A percentile compares a stretch with the other conserved stretches of the same genome.
Conservation (phyloP, 2,113 vertebrate genomes). For the Stegostoma tigrinum region DNA sequence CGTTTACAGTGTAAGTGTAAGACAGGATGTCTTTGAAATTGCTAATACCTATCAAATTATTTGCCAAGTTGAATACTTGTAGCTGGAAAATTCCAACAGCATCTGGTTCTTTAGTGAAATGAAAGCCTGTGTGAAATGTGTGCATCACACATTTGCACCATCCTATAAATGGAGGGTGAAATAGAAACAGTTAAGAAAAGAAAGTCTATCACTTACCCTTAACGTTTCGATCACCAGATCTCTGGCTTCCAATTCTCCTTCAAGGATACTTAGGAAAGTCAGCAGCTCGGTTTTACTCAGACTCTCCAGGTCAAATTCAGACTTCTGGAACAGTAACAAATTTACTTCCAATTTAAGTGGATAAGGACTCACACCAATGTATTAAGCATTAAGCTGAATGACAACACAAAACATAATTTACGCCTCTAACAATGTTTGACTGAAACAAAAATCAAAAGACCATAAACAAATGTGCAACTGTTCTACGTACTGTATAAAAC, state of each 20-base stretch:
- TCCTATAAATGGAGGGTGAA: too few species aligned
- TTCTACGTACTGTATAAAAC: background rate
- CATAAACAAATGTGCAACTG: background rate
- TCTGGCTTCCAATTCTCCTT: constrained; percentile 90
- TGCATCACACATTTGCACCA: background rate
- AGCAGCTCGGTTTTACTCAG: constrained; percentile 85
- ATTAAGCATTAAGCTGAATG: background rate
- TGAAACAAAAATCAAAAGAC: background rate
- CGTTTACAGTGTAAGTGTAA: background rate
- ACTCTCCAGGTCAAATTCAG: constrained; percentile 92
- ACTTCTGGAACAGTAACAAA: constrained; percentile 68
- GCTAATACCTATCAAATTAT: background rate
- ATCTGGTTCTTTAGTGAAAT: background rate
- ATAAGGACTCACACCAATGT: background rate
- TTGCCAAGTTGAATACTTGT: background rate
- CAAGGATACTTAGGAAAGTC: constrained; percentile 90
- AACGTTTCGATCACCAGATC: constrained; percentile 95
- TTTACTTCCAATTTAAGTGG: background rate
- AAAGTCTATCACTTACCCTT: constrained; percentile 66
- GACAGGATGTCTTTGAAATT: background rate
- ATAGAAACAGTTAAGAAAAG: background rate
- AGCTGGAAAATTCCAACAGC: background rate
- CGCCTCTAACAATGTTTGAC: background rate
- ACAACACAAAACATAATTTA: background rate
- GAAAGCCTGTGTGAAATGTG: background rate